Conservation (phyloP, 92 coral and sea anemone genomes). For the Zoanthus gigantus region DNA sequence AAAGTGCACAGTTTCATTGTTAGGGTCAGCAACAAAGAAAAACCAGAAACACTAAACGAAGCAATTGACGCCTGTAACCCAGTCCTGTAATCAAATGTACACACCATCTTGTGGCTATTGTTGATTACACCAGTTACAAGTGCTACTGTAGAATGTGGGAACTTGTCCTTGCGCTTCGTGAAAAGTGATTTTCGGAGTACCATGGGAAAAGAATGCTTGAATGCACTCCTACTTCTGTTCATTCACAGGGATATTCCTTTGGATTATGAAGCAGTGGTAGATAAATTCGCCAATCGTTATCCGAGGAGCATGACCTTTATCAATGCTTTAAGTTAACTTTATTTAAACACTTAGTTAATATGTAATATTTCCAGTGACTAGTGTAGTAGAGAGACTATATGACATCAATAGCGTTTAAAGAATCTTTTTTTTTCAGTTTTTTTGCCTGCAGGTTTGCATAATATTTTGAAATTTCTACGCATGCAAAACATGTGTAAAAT, state of each 20-base stretch:
- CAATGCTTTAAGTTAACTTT: background rate
- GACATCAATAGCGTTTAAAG: no score
- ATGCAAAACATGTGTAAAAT: no score
- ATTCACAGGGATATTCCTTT: conserved; percentile 1
- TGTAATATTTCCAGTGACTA: no score
- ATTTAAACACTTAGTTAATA: no score
- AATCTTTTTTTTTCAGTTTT: no score
- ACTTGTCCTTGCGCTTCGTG: background rate
- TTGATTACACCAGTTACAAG: conserved; percentile 41
- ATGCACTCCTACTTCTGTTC: background rate
- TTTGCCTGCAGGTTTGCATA: no score
- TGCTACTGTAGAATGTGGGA: conserved; percentile 45
- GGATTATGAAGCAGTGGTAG: conserved; percentile 8
- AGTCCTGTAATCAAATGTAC: conserved; percentile 49
- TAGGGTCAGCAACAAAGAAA: conserved; percentile 14
- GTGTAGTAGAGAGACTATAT: no score
- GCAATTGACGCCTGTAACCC: conserved; percentile 29
- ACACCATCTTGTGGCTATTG: conserved; percentile 40
- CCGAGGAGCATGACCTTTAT: background rate
- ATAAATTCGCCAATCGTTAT: background rate
- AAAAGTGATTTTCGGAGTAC: background rate
- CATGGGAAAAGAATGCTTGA: background rate
- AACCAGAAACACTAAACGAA: conserved; percentile 32
- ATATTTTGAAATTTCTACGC: no score
- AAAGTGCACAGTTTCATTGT: background rate